These are phyloP conservation scores for Eospalax fontanierii DNA, from an alignment of 2,797 vertebrate genomes.

Conservation along the genomic window DNA sequence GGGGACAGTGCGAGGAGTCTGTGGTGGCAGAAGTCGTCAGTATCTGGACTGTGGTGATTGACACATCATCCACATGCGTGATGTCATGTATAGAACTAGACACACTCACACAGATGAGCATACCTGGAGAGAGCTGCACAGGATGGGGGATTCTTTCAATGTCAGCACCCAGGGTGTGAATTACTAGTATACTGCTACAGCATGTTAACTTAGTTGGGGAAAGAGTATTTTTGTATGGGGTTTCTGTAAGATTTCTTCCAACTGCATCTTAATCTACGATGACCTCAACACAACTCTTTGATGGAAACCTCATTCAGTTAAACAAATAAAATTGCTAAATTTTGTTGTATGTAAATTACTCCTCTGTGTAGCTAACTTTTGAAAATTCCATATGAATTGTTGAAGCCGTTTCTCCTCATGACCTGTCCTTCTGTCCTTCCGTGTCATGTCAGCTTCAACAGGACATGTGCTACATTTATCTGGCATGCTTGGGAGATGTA, in stretches of 20 bases:
- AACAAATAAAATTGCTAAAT: not conserved
- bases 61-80: not conserved
- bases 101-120: not conserved
- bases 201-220: not conserved
- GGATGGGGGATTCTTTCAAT: not conserved
- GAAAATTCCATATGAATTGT: not conserved
- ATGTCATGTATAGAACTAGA: not conserved
- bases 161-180: not conserved
- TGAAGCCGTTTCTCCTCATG: slow-evolving; percentile 1
- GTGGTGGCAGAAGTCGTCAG: not conserved
- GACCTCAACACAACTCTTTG: not conserved
- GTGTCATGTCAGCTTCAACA: not conserved
- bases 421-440: not conserved
- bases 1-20: not conserved
- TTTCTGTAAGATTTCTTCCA: not conserved
- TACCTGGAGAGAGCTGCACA: not conserved
- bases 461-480: not conserved
- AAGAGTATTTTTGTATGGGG: not conserved
- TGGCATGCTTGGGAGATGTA: slow-evolving; percentile 23
- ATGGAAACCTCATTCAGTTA: slow-evolving; percentile 21
- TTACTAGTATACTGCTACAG: not conserved
- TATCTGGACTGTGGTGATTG: not conserved
- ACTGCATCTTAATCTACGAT: not conserved
- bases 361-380: slow-evolving; percentile 7
- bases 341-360: slow-evolving; percentile 43